These are phyloP conservation scores for Acrocephalus scirpaceus DNA, from an alignment of 2,797 vertebrate genomes.

Conservation along the genomic window DNA sequence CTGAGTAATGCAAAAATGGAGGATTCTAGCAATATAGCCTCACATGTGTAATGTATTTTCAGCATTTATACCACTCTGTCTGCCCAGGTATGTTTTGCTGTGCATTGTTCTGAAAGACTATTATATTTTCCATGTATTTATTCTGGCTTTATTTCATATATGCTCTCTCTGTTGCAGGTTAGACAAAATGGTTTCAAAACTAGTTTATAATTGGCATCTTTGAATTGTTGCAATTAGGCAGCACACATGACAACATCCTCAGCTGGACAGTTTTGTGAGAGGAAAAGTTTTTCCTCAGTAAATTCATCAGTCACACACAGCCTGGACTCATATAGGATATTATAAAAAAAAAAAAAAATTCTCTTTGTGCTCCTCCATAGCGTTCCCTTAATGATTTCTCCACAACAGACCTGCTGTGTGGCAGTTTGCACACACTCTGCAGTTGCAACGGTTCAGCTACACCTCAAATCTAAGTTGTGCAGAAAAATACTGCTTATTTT, in stretches of 20 bases:
- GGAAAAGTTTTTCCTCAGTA: background rate
- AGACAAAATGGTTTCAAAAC: background rate
- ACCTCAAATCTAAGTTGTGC: background rate
- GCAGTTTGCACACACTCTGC: background rate
- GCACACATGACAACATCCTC: background rate
- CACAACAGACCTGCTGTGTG: background rate
- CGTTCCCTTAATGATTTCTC: background rate
- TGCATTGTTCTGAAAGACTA: background rate
- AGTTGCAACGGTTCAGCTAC: fast-evolving
- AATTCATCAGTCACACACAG: background rate
- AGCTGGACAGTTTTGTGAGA: background rate
- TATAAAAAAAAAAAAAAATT: background rate
- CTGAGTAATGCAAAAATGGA: background rate
- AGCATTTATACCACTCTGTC: background rate
- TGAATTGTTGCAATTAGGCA: background rate
- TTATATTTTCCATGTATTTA: background rate
- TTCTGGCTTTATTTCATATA: background rate
- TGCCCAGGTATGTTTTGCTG: background rate
- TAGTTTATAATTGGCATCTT: background rate
- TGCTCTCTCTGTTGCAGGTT: background rate
- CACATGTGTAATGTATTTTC: fast-evolving
- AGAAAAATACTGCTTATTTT: background rate
- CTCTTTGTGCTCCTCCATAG: background rate
- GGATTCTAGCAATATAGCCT: background rate
- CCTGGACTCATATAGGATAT: background rate